phyloP scores from a whole-genome alignment of 2,888 invertebrate genomes.

The Deroplatys truncata region DNA sequence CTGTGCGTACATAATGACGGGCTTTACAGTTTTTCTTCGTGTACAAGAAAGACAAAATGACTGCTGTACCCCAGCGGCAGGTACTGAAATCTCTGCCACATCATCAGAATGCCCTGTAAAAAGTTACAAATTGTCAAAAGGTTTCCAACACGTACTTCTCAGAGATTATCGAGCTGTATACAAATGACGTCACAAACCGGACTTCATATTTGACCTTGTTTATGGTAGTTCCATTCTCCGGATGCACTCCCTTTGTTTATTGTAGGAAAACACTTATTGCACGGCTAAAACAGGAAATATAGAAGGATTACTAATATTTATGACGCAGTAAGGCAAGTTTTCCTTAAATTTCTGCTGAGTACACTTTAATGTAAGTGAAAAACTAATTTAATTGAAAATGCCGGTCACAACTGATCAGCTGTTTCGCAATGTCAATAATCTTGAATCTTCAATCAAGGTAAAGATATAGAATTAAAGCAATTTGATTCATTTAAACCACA shows the following conservation, averaged over 20 bases:
- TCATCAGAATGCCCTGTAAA: neutral
- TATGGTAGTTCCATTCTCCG: neutral
- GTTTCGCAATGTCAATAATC: neutral
- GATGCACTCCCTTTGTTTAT: neutral
- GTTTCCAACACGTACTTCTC: neutral
- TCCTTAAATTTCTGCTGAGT: neutral
- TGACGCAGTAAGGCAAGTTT: neutral
- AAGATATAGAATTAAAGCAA: too few species aligned
- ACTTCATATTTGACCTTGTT: slow-evolving; percentile 11
- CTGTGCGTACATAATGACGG: neutral
- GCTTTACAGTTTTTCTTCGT: neutral
- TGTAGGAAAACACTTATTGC: neutral
- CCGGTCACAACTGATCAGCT: neutral
- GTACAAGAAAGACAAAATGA: neutral
- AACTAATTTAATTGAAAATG: neutral
- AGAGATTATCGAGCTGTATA: neutral
- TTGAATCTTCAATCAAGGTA: neutral
- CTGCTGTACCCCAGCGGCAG: neutral
- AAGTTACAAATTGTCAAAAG: neutral
- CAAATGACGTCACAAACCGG: slow-evolving; percentile 2
- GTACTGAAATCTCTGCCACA: neutral
- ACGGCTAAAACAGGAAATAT: neutral
- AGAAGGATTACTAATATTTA: neutral
- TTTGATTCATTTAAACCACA: neutral
- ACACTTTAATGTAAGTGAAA: neutral